phyloP scores from a whole-genome alignment of 1,140 invertebrate species.

The Halyomorpha halys region DNA sequence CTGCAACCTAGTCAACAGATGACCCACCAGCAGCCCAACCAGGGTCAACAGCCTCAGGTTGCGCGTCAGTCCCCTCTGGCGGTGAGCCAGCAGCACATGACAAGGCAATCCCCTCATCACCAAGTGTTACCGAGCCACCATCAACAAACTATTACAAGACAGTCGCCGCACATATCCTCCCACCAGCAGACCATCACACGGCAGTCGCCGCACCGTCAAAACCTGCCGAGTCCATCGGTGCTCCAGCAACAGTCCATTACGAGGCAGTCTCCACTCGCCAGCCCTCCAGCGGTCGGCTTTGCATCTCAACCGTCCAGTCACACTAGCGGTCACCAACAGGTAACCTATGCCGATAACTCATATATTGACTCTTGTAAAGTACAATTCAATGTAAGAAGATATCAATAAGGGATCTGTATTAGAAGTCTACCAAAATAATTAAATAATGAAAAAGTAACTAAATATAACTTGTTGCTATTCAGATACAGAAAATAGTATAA shows the following conservation, averaged over 20 bases:
- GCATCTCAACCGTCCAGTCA: neutral
- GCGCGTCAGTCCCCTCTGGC: neutral
- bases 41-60: neutral
- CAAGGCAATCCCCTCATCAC: neutral
- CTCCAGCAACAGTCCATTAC: neutral
- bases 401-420: neutral
- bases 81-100: conserved; percentile 12
- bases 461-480: too few relatives aligned
- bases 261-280: neutral
- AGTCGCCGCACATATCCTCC: neutral
- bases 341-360: neutral
- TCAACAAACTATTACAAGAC: neutral
- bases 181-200: neutral
- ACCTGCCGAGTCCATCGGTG: conserved; percentile 13
- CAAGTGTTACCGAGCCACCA: neutral
- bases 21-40: neutral
- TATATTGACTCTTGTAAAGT: too few relatives aligned
- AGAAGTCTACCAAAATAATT: neutral
- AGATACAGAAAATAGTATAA: too few relatives aligned
- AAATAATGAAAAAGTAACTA: neutral
- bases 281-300: neutral
- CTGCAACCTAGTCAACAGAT: neutral
- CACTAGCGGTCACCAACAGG: neutral
- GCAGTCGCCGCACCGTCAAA: conserved; percentile 1
- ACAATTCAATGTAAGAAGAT: too few relatives aligned